These are phyloP conservation scores for Phymatocera aterrima DNA, from an alignment of 2,888 invertebrate species.

Conservation along the genomic window DNA sequence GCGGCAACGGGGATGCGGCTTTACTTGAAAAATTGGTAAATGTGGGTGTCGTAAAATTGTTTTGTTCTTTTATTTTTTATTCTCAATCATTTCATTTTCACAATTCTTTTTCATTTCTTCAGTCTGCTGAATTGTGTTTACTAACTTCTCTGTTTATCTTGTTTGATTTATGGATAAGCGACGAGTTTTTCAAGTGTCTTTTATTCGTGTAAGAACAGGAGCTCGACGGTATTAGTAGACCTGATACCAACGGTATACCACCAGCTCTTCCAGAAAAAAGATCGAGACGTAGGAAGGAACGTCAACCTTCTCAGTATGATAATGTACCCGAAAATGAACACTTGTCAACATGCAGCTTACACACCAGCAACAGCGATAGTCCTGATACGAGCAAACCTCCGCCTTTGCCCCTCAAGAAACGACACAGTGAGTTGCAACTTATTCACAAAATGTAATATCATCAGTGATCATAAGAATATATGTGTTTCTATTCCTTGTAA, in stretches of 20 bases:
- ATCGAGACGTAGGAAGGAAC: conserved; percentile 76
- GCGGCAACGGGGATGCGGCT: conserved; percentile 63
- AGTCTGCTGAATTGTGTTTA: neutral
- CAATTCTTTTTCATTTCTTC: neutral
- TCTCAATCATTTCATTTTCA: no score
- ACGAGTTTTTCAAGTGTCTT: neutral
- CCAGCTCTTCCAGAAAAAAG: conserved; percentile 82
- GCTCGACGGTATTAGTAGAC: conserved; percentile 60
- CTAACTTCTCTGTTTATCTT: neutral
- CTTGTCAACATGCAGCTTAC: conserved; percentile 72
- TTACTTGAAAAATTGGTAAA: conserved; percentile 71
- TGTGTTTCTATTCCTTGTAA: neutral
- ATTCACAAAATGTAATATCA: conserved; percentile 31
- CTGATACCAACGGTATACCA: conserved; percentile 67
- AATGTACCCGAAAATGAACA: conserved; percentile 80
- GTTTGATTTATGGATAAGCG: neutral
- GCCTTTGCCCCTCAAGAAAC: conserved; percentile 94
- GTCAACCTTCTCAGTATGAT: conserved; percentile 84
- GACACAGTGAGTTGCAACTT: conserved; percentile 89
- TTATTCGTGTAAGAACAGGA: conserved; percentile 59
- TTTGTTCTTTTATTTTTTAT: conserved; percentile 10
- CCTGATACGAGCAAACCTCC: conserved; percentile 85
- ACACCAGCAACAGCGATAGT: conserved; percentile 71
- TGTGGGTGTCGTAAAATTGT: conserved; percentile 62
- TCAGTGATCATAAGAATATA: conserved; percentile 28